These are phyloP conservation scores for Atherinosoma microstoma DNA, from an alignment of 2,797 vertebrate genomes.

Conservation along the genomic window DNA sequence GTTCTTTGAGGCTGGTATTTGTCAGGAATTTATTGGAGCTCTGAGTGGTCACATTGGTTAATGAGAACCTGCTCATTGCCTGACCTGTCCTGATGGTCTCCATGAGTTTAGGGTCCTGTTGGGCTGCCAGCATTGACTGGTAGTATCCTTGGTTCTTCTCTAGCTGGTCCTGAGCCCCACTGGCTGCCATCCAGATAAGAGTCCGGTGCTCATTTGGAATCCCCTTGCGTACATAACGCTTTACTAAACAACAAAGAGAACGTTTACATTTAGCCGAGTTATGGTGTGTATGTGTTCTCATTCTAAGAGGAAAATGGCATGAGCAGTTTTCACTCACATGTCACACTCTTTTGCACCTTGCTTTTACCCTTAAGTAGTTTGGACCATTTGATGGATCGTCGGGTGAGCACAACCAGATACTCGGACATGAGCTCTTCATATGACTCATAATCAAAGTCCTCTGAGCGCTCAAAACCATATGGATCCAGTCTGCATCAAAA, in stretches of 20 bases:
- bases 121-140: constrained; percentile 85
- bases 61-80: constrained; percentile 16
- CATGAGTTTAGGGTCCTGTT: constrained; percentile 86
- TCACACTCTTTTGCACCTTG: constrained; percentile 86
- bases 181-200: constrained; percentile 92
- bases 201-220: constrained; percentile 91
- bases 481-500: constrained; percentile 82
- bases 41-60: not conserved
- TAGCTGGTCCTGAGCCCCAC: constrained; percentile 91
- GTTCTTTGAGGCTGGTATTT: not conserved
- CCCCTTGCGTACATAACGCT: constrained; percentile 95
- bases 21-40: not conserved
- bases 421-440: constrained; percentile 92
- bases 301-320: not conserved
- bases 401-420: constrained; percentile 89
- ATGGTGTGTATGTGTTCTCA: not conserved
- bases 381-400: constrained; percentile 93
- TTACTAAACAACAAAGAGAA: constrained; percentile 82
- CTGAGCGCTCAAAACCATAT: constrained; percentile 91
- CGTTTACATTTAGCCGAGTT: constrained; percentile 2
- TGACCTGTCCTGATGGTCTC: constrained; percentile 93
- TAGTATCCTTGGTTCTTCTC: constrained; percentile 92
- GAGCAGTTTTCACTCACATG: constrained; percentile 81
- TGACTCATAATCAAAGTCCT: constrained; percentile 86
- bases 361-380: constrained; percentile 86